Base-by-base conservation (phyloP, 2,797 vertebrate species). In the Fistularia commersonii region DNA sequence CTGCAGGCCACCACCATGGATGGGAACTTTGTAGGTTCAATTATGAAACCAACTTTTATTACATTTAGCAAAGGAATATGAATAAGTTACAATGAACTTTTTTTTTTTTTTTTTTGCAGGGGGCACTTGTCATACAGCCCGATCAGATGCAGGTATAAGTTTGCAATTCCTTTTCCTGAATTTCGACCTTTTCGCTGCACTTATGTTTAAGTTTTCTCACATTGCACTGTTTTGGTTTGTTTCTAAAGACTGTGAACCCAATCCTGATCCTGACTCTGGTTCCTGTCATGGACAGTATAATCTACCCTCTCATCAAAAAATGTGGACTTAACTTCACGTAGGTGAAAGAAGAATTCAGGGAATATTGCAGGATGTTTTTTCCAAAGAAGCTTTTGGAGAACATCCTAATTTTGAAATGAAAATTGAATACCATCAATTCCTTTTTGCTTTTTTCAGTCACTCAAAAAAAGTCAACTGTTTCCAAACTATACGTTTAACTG, bases 81-180 rank as follows among this genome's bases (percentile, higher is more conserved):
- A 51, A 60, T 1, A 48, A 43, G 40, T 41, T 32, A 13, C 60
- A 41, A 48, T 33, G 2, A n/a, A 47, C 33, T 67, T 12, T 69
- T 12, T 69, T 32, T 79, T 67, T 12, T 69, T 12, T 69, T 32
- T 79, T 40, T 75, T 41, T 82, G 35, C 74, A 98, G 95, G 95
- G 93, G 41, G 0, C 7, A 1, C 8, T 98, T 12, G 68, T 91
- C 32, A 77, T 98, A 60, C 93, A 96, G 77, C 97, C 97, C 0
- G 96, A 98, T 68, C 97, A 99, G 77, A 99, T 99, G 95, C 96
- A 98, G 92, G 96, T 98, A 79, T 59, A 9, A 8, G 32, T 37
- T 15, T 0, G 34, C 14, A 0, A 0, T 14, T 48, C 49, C 1
- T 5, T 0, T 1, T 45, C 14, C 3, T 3, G n/a, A 34, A 12